Evolutionary conservation across 2,888 invertebrate species (phyloP), one percentile per base, ranked within the genome.

Genomic region (Thecocarcelia acutangulata): DNA sequence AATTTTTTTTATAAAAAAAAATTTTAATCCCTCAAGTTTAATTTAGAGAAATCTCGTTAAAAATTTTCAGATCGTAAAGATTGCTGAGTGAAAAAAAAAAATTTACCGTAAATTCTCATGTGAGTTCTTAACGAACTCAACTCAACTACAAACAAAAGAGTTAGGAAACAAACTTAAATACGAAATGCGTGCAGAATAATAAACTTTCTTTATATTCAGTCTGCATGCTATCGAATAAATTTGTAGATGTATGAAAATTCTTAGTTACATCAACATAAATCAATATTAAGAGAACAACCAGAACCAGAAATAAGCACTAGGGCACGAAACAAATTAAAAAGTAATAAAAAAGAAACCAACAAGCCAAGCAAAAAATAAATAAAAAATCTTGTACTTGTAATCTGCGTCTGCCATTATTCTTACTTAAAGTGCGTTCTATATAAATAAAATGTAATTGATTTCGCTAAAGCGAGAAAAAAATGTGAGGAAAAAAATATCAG

Each of bases 381-480:
- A 54, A 63, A 24, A 54, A 54, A 37, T 5, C 21, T 17, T n/a
- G 28, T 68, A 52, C 44, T 46, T 68, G 40, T 28, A 52, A 48
- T 24, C 13, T 12, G 6, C 19, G 15, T 33, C 13, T 28, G 3
- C 28, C 50, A 68, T 37, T 54, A 69, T 24, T 59, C 58, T 42
- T 48, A n/a, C 13, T 44, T 19, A 46, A 52, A 68, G 9, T 61
- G 21, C 44, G 21, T 50, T 70, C 17, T 48, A 33, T 42, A 69
- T 52, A 28, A 54, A 69, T 15, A 11, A 54, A 12, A 48, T 63
- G 70, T 70, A 80, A 80, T 72, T 72, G 75, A 72, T 24, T 48
- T 37, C 13, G 33, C 24, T 42, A 19, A 24, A 28, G n/a, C 2
- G 19, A 33, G 19, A 59, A 70, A 72, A 63, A 40, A 44, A 40